A percentile compares a stretch with the other conserved stretches of the same genome.
These are phyloP conservation scores for Nipponacmea schrenckii DNA, from an alignment of 2,888 invertebrate genomes.

Conservation along the genomic window DNA sequence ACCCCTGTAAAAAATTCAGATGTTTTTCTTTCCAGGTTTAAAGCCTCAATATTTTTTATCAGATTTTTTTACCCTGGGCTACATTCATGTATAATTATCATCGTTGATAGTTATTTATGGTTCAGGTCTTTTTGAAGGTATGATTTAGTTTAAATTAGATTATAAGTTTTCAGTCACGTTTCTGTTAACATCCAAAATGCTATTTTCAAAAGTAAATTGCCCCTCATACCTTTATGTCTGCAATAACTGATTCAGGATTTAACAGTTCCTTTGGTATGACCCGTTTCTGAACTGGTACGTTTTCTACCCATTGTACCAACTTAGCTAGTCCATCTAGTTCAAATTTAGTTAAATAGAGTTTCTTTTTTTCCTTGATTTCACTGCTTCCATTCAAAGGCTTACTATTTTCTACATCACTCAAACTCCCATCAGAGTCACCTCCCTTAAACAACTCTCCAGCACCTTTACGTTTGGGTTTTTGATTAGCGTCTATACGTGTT, in stretches of 20 bases:
- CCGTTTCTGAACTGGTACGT: constrained; percentile 88
- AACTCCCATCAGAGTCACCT: constrained; percentile 21
- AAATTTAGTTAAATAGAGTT: constrained; percentile 51
- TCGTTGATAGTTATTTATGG: no score
- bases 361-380: constrained; percentile 26
- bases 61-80: no score
- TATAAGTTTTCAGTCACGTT: no score
- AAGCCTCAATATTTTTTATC: no score
- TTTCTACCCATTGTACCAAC: constrained; percentile 88
- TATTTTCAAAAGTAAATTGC: no score
- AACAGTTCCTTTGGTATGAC: constrained; percentile 90
- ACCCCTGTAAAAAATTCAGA: no score
- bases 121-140: no score
- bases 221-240: constrained; percentile 76
- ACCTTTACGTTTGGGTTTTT: constrained; percentile 16
- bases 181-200: no score
- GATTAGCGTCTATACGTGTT: constrained; percentile 48
- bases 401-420: neutral
- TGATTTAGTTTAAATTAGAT: no score
- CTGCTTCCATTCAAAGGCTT: neutral
- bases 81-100: no score
- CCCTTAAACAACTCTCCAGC: constrained; percentile 30
- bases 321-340: constrained; percentile 68
- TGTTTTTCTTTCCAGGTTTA: no score
- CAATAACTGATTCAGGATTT: constrained; percentile 88